phyloP scores from a whole-genome alignment of 1,140 invertebrate species.

The Drosophila mauritiana region DNA sequence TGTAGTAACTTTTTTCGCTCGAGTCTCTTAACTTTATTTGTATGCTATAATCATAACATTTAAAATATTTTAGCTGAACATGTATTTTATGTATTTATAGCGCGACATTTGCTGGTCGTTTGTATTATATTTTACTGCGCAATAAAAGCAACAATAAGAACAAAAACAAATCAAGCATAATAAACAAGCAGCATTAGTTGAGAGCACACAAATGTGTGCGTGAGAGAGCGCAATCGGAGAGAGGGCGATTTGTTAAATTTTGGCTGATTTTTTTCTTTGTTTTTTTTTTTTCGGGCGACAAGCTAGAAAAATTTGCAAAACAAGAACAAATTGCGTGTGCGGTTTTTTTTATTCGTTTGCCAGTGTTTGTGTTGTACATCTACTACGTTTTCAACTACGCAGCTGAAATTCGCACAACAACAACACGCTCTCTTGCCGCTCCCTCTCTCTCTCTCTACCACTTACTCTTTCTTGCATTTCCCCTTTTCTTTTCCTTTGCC shows the following conservation, averaged over 20 bases:
- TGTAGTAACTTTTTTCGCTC: conserved; percentile 1
- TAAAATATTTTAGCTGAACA: conserved; percentile 59
- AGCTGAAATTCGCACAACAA: conserved; percentile 60
- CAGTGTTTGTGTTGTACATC: conserved; percentile 33
- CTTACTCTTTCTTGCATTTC: conserved; percentile 13
- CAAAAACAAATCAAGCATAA: conserved; percentile 70
- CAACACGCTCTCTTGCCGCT: conserved; percentile 23
- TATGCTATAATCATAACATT: conserved; percentile 31
- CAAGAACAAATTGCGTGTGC: conserved; percentile 52
- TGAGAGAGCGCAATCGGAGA: conserved; percentile 9
- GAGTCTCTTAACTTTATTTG: conserved; percentile 39
- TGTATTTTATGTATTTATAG: conserved; percentile 57
- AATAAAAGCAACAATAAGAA: conserved; percentile 70
- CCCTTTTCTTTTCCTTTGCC: conserved; percentile 50
- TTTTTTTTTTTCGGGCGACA: conserved; percentile 12
- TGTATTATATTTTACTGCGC: conserved; percentile 71
- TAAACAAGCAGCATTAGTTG: conserved; percentile 67
- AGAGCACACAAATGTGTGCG: conserved; percentile 32
- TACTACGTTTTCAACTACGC: conserved; percentile 70
- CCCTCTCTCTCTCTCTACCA: conserved; percentile 6
- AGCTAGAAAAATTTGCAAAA: conserved; percentile 59
- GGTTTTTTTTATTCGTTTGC: conserved; percentile 13
- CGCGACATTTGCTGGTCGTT: conserved; percentile 38
- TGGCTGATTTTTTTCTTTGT: conserved; percentile 15
- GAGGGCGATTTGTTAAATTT: not conserved